Base-by-base conservation (phyloP, 53 echinoderm and acorn worm species). In the Apostichopus leukothele region DNA sequence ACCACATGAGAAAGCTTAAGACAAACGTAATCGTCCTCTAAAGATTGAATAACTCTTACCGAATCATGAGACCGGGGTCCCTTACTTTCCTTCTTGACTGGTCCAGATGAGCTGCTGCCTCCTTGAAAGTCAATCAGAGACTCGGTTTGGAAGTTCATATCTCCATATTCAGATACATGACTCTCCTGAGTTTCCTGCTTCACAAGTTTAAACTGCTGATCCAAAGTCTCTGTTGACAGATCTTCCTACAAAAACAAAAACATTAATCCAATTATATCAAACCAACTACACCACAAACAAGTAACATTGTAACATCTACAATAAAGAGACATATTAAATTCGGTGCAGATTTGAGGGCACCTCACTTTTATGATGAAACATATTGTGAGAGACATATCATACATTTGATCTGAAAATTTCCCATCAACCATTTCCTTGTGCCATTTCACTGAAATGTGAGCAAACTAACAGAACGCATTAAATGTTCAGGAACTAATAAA, bases 81-180 rank as follows among this genome's bases (percentile, higher is more conserved):
- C 21, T 53, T 13, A 59, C 76, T 76, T 22, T 77, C 63, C 22
- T 73, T 84, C 73, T 83, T 84, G 83, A 54, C 52, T 84, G 53
- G 22, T 19, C 74, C 50, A 54, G 63, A 6, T 21, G 60, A 53
- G 14, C 50, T 22, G 8, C 52, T 75, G 5, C 74, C 83, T 6
- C 92, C 94, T 66, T 94, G 94, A 90, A 83, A 94, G 23, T 89
- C 59, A 12, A 75, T 88, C 25, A 94, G 71, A 1, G 5, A n/a
- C 76, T 90, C 89, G 5, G 68, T 89, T 11, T 88, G 83, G 51
- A 94, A 87, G 51, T 75, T 75, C 92, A 91, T 89, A 53, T 94
- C 89, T n/a, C 94, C 94, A 73, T 91, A 94, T 76, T 94, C 89
- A 60, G 79, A 63, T 5, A 94, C 94, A 26, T 92, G 89, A 76